A percentile compares a stretch with the other conserved stretches of the same genome.
Conservation (phyloP, 2,113 vertebrate genomes). For the Pipa parva region DNA sequence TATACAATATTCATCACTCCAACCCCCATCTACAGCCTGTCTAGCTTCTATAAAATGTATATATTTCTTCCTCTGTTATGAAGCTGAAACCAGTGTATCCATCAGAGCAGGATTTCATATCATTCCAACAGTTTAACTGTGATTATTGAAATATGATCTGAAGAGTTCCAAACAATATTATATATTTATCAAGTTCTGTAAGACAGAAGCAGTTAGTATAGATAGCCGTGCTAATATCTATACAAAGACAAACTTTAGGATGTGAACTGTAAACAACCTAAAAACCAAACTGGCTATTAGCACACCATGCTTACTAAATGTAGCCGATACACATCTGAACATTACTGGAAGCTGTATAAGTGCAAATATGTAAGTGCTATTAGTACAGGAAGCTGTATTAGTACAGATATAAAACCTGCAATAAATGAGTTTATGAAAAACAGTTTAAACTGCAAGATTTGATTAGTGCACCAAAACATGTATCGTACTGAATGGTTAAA, state of each 20-base stretch:
- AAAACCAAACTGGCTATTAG: neutral
- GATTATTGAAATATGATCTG: neutral
- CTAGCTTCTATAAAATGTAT: too few relatives aligned
- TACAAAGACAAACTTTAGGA: slow-evolving; percentile 5
- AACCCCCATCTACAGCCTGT: too few relatives aligned
- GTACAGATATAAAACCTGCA: neutral
- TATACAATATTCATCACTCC: too few relatives aligned
- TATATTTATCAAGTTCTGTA: slow-evolving; percentile 1
- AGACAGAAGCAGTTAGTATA: slow-evolving; percentile 10
- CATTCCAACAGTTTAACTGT: neutral
- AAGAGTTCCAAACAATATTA: neutral
- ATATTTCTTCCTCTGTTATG: too few relatives aligned
- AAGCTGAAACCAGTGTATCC: neutral
- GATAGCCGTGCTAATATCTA: neutral
- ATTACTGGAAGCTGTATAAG: slow-evolving; percentile 1
- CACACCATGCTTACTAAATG: neutral
- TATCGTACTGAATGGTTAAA: too few relatives aligned
- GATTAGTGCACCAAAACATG: neutral
- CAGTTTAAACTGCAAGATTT: neutral
- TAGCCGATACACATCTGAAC: neutral
- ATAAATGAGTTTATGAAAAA: neutral
- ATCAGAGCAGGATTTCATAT: neutral
- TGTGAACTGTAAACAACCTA: neutral
- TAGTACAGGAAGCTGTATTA: slow-evolving; percentile 3
- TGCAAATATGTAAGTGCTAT: slow-evolving; percentile 2